Conservation (phyloP, 2,888 invertebrate genomes). For the Scaptomyza parva region DNA sequence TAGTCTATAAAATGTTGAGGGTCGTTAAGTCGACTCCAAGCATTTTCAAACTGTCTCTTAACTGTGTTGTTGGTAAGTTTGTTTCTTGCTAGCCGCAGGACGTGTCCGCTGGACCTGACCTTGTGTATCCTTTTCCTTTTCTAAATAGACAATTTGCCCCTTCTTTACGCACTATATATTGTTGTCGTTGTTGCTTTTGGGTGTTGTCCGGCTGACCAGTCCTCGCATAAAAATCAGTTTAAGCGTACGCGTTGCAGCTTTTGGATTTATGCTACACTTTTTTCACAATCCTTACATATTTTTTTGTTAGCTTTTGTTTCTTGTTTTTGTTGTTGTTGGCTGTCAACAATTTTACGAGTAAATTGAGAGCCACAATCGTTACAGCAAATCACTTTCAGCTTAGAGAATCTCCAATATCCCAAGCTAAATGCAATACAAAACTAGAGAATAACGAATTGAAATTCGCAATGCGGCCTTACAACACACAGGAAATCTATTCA, state of each 20-base stretch:
- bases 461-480: constrained; percentile 32
- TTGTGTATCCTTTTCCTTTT: constrained; percentile 71
- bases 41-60: constrained; percentile 23
- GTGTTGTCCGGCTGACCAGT: constrained; percentile 1
- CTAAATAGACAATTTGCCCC: constrained; percentile 73
- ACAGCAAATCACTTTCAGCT: constrained; percentile 71
- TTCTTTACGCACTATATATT: constrained; percentile 73
- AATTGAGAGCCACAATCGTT: constrained; percentile 71
- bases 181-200: no score
- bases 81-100: constrained; percentile 44
- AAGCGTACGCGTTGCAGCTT: constrained; percentile 60
- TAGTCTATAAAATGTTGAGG: constrained; percentile 75
- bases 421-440: constrained; percentile 29
- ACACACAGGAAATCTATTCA: constrained; percentile 5
- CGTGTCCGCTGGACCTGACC: constrained; percentile 68
- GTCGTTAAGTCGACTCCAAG: constrained; percentile 59
- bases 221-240: constrained; percentile 72
- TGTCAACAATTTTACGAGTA: constrained; percentile 71
- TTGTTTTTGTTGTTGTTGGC: constrained; percentile 21
- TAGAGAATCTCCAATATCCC: constrained; percentile 43
- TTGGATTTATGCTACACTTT: constrained; percentile 66
- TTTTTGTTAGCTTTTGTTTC: constrained; percentile 29
- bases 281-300: constrained; percentile 15
- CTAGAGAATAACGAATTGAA: constrained; percentile 33
- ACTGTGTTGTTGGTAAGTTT: constrained; percentile 12